Base-by-base conservation (phyloP, 1,140 invertebrate species). In the Lordiphosa clarofinis region DNA sequence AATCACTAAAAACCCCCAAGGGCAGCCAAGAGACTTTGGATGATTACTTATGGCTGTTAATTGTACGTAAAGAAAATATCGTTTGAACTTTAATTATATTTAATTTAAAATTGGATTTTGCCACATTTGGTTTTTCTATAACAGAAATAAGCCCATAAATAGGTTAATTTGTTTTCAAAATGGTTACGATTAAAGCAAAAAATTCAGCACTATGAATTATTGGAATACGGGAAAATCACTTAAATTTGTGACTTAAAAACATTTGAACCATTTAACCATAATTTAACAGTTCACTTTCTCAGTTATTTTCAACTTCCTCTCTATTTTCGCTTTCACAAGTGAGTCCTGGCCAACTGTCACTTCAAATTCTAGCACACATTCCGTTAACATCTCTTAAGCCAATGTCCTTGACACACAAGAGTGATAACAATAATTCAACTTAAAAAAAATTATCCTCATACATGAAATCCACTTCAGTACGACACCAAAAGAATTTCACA, bases 1-100 rank as follows among this genome's bases (percentile, higher is more conserved):
- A 39, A 39, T 6, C 6, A 28, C 12, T 44, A 11, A 44, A 44
- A 44, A 81, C 71, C 75, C 75, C 75, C 76, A 81, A 82, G 75
- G 75, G 75, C 75, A 81, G 55, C 62, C 66, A 81, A 73, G 28
- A 12, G n/a, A 13, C 50, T 35, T 60, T 42, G 56, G 37, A 62
- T 28, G 15, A 58, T 19, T 52, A 28, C 24, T 28, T 28, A 28
- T 28, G 24, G 43, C 47, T 43, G 33, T 19, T 15, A 19, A 12
- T 12, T 52, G 57, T 60, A 47, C 47, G 56, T 59, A 55, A 58
- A 67, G 13, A 66, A 50, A 63, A 28, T 28, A 7, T 28, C 24
- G 6, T 58, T 48, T 46, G 35, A 72, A 40, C 53, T 43, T 40
- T 70, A 39, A 60, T 53, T 66, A 56, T 53, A 56, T 53, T 54